Percentiles rank a stretch among this genome's conserved stretches.
Evolutionary conservation across 2,888 invertebrate species (phyloP).

Genomic region (Pseudococcus longispinus): DNA sequence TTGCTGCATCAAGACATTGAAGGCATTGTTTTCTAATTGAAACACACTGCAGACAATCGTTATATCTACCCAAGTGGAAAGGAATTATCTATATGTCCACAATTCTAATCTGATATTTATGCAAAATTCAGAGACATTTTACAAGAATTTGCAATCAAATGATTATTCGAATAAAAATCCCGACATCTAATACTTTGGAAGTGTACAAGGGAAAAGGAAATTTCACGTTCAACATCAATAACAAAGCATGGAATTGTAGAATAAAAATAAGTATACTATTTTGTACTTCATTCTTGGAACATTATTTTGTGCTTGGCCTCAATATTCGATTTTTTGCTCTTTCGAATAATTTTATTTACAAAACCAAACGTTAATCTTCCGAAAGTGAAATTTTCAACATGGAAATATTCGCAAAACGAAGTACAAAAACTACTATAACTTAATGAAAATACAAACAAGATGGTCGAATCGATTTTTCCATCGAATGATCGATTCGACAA

Average conservation of each 20-base stretch:
- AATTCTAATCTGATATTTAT: no score
- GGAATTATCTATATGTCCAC: no score
- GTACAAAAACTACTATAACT: slow-evolving; percentile 9
- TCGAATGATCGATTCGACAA: background rate
- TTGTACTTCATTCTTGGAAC: background rate
- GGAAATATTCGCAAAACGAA: background rate
- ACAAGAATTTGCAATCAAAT: no score
- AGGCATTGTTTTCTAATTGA: no score
- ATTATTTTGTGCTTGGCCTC: background rate
- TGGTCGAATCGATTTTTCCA: background rate
- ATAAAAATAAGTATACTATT: background rate
- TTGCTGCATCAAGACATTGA: no score
- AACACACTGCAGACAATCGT: no score
- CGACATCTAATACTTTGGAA: background rate
- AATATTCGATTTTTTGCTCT: background rate
- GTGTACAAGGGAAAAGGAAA: background rate
- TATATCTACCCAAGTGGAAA: no score
- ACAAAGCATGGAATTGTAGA: background rate
- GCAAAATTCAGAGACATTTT: no score
- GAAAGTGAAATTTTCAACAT: background rate
- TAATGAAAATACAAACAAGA: background rate
- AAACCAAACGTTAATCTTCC: background rate
- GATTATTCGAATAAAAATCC: no score
- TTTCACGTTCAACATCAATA: slow-evolving; percentile 24
- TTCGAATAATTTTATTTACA: no score